Evolutionary conservation across 2,113 vertebrate genomes (phyloP).

Genomic region (Phaetusa simplex): DNA sequence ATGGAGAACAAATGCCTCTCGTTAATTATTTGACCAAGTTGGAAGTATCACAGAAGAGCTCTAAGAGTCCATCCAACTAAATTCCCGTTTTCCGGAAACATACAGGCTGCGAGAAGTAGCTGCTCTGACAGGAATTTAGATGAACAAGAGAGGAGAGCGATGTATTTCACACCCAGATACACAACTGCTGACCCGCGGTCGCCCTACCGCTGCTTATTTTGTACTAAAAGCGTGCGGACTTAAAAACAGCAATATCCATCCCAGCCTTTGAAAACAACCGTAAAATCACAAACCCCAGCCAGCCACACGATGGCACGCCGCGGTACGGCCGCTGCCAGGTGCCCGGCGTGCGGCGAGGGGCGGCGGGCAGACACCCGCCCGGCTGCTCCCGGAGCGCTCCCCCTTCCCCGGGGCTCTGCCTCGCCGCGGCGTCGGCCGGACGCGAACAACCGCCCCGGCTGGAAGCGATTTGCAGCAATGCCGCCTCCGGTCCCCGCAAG

Average conservation of each 20-base stretch:
- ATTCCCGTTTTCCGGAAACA: neutral
- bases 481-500: neutral
- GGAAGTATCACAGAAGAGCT: neutral
- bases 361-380: neutral
- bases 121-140: neutral
- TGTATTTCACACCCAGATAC: neutral
- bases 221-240: neutral
- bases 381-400: neutral
- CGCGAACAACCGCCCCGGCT: neutral
- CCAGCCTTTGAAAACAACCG: neutral
- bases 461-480: neutral
- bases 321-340: neutral
- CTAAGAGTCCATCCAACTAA: neutral
- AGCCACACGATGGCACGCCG: neutral
- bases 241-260: neutral
- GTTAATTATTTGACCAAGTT: neutral
- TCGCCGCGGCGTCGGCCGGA: neutral
- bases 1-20: neutral
- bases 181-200: neutral
- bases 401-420: neutral
- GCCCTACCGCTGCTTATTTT: neutral
- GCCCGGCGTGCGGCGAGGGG: neutral
- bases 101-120: neutral
- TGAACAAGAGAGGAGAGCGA: neutral
- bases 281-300: neutral